Evolutionary conservation across 2,113 vertebrate species (phyloP), one percentile per base, ranked within the genome.

Genomic region (Rhinoptilus africanus): DNA sequence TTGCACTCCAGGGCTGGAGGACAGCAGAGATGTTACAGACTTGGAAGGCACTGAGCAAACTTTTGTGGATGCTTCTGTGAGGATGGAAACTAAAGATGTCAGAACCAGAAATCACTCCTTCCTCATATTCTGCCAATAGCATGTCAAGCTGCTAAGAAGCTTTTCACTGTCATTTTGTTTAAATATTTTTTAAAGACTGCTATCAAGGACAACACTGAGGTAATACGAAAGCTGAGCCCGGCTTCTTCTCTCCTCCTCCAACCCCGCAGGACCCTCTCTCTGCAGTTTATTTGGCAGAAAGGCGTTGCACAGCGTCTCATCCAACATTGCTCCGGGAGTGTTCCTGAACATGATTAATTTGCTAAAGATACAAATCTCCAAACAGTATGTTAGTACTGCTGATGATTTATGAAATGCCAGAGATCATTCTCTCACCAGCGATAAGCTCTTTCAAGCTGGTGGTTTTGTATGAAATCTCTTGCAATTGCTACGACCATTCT

Each of bases 371-470:
- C 51, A 89, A 66, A 83, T 90, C 85, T 89, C 87, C 76, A 88
- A 82, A 68, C 85, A 97, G 93, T 74, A 47, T 7, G n/a, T 91
- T 89, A 80, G 86, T 82, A 79, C 32, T 67, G 78, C 48, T 75
- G 47, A 30, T n/a, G 81, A 86, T 96, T 96, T 96, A 97, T 92
- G 92, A 92, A 97, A 97, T 93, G 91, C 68, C 95, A 96, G 89
- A 76, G 84, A 95, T 60, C 50, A 35, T 75, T 87, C 89, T 90
- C 90, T 92, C 89, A 96, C 57, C 81, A 95, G 69, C 0, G 15
- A 92, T 88, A 93, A 96, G 80, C 67, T 85, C 87, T 60, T 79
- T 78, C 86, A 91, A 90, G 76, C 53, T 51, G 28, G 28, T 75
- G 81, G 48, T 87, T 93, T 92, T 92, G 57, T 50, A 86, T 6